phyloP scores from a whole-genome alignment of 2,888 invertebrate genomes.

The Notocelia uddmanniana region DNA sequence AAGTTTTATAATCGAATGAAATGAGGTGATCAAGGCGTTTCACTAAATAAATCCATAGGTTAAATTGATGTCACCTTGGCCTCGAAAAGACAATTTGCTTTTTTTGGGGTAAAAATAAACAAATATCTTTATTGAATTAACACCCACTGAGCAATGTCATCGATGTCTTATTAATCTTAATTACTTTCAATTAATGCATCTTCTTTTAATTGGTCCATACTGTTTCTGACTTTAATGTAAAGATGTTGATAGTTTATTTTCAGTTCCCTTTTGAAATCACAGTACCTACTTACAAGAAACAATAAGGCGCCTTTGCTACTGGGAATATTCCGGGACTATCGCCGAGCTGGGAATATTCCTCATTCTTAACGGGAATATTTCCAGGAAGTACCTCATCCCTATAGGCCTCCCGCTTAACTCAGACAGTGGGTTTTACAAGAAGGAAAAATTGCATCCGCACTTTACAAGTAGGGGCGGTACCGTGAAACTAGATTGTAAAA shows the following conservation, averaged over 20 bases:
- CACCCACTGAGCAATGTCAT: not conserved
- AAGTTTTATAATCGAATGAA: not conserved
- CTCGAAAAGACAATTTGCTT: not conserved
- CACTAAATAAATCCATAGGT: constrained; percentile 8
- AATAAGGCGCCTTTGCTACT: too few species aligned
- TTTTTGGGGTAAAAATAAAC: constrained; percentile 13
- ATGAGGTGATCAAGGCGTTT: not conserved
- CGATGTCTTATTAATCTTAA: constrained; percentile 3
- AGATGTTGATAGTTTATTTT: not conserved
- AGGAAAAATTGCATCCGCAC: too few species aligned
- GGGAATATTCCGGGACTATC: too few species aligned
- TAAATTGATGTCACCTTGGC: constrained; percentile 6
- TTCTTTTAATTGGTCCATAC: not conserved
- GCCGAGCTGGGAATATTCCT: too few species aligned
- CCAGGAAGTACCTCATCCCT: too few species aligned
- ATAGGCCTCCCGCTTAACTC: too few species aligned
- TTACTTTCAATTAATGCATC: not conserved
- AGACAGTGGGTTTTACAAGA: too few species aligned
- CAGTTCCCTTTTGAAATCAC: not conserved
- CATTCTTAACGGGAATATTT: too few species aligned
- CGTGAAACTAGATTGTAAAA: too few species aligned
- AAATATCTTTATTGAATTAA: not conserved
- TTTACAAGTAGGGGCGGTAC: too few species aligned
- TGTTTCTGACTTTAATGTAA: not conserved
- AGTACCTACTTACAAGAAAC: too few species aligned